phyloP scores from a whole-genome alignment of 2,888 invertebrate species.

The Diaperis boleti region DNA sequence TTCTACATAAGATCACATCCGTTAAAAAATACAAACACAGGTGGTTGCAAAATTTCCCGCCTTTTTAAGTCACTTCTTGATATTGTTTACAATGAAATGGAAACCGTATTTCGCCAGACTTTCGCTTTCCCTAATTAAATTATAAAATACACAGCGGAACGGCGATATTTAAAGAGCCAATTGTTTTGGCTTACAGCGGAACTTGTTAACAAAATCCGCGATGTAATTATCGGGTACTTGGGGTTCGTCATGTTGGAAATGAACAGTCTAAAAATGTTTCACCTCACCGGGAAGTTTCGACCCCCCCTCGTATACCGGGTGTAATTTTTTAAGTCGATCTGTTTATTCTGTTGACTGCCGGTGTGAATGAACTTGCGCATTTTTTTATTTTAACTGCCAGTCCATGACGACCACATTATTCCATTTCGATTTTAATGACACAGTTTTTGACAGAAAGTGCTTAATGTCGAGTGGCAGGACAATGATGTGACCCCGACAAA shows the following conservation, averaged over 20 bases:
- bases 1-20: not conserved
- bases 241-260: not conserved
- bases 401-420: not conserved
- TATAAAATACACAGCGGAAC: conserved; percentile 13
- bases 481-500: not conserved
- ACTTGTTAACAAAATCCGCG: not conserved
- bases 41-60: conserved; percentile 12
- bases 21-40: conserved; percentile 3
- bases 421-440: conserved; percentile 2
- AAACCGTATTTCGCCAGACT: conserved; percentile 19
- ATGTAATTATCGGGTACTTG: conserved; percentile 12
- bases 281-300: too few relatives aligned
- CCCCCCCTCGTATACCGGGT: too few relatives aligned
- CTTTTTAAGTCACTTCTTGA: conserved; percentile 13
- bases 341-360: too few relatives aligned
- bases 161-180: conserved; percentile 11
- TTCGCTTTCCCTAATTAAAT: conserved; percentile 34
- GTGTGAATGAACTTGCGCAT: not conserved
- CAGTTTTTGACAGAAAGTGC: not conserved
- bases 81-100: conserved; percentile 20
- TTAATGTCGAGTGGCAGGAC: too few relatives aligned
- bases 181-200: not conserved
- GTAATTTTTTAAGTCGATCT: too few relatives aligned
- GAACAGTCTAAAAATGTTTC: too few relatives aligned
- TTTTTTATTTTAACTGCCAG: not conserved